Evolutionary conservation across 2,113 vertebrate genomes (phyloP), one percentile per base, ranked within the genome.

Genomic region (Pseudolaguvia tuberculata): DNA sequence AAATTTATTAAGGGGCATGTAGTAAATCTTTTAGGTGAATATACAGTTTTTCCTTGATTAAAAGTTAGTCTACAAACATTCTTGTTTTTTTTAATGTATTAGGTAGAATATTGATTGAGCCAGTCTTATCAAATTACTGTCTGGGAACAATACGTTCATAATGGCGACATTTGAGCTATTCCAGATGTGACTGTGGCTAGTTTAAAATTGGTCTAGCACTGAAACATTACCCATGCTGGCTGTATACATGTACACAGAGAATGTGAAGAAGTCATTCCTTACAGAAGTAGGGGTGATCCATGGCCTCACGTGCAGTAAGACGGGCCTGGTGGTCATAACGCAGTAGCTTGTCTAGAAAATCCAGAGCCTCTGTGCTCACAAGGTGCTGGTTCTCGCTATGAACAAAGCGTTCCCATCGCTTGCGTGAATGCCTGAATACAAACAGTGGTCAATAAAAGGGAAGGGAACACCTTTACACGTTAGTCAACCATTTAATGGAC

Each of bases 261-360:
- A 42, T 9, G 7, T 42, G 8, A 42, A 42, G 39, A 42, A 42
- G 39, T 42, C 39, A 6, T 42, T 15, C 57, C 90, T 66, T 77
- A 93, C 92, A 93, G 89, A 93, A 93, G 84, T 93, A 93, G 18
- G 92, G 89, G 80, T 93, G 92, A 82, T 93, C 92, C 91, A 92
- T 93, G 82, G 92, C 92, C 81, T 93, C 92, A 15, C 91, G 87
- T 69, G 92, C 92, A 0, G 92, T 93, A 79, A 93, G 90, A 20
- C 92, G 90, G 2, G 88, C 88, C 87, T 93, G 92, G 89, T 93
- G 92, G 85, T 93, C 92, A 4, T 93, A 93, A 78, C 92, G 92
- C 83, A 93, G 89, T 81, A 93, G 89, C 84, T 93, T 93, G 86
- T 93, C 92, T 80, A 93, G 74, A 82, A 93, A 93, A 77, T 93